Evolutionary conservation across 1,140 invertebrate genomes (phyloP).

Genomic region (Amphibalanus amphitrite): DNA sequence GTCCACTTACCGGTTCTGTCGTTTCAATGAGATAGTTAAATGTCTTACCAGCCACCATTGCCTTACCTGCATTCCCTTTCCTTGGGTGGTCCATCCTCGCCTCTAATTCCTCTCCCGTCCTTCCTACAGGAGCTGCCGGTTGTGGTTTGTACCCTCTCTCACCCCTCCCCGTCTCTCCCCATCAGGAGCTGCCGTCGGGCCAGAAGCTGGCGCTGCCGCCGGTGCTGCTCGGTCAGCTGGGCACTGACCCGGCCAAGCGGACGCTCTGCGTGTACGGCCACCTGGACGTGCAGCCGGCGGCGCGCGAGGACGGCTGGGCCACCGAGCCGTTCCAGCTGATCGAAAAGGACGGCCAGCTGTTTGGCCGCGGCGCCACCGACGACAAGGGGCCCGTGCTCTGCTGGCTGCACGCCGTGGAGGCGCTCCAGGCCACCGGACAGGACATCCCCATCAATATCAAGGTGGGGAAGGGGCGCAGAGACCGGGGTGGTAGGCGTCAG

Average conservation of each 20-base stretch:
- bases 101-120: too few species aligned
- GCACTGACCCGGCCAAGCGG: slow-evolving; percentile 60
- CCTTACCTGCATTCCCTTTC: too few species aligned
- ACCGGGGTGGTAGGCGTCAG: too few species aligned
- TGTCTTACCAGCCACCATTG: too few species aligned
- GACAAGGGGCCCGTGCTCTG: slow-evolving; percentile 85
- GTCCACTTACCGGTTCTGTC: too few species aligned
- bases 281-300: slow-evolving; percentile 91
- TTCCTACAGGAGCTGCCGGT: too few species aligned
- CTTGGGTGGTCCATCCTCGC: too few species aligned
- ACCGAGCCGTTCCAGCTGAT: slow-evolving; percentile 82
- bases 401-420: slow-evolving; percentile 87
- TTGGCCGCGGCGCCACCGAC: slow-evolving; percentile 79
- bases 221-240: slow-evolving; percentile 65
- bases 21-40: too few species aligned
- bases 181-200: slow-evolving; percentile 44
- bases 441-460: slow-evolving; percentile 83
- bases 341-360: slow-evolving; percentile 79
- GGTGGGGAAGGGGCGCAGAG: too few species aligned
- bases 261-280: slow-evolving; percentile 93
- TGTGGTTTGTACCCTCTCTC: too few species aligned
- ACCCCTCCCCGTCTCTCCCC: too few species aligned
- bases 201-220: slow-evolving; percentile 61
- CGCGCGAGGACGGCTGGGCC: slow-evolving; percentile 76
- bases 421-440: slow-evolving; percentile 49